Conservation (phyloP, 2,888 invertebrate species). For the Taenaris catops region DNA sequence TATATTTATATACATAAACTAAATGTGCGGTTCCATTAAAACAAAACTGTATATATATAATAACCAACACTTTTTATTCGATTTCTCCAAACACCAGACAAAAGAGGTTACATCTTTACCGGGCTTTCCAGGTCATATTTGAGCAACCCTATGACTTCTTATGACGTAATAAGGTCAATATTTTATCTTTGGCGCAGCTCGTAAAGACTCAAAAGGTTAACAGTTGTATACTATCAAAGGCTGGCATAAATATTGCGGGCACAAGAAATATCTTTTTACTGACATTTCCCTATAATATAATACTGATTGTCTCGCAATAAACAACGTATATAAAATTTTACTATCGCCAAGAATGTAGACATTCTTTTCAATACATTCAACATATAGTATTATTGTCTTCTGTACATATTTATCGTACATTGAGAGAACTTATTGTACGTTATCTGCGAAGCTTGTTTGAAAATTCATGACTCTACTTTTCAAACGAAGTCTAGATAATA, state of each 20-base stretch:
- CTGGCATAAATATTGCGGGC: conserved; percentile 24
- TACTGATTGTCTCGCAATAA: conserved; percentile 21
- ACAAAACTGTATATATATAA: no score
- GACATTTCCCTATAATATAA: conserved; percentile 25
- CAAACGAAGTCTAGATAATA: conserved; percentile 17
- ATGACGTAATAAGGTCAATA: conserved; percentile 32
- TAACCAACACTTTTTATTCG: neutral
- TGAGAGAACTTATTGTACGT: neutral
- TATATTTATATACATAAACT: no score
- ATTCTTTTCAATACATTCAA: conserved; percentile 5
- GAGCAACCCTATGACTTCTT: conserved; percentile 22
- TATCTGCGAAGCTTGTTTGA: conserved; percentile 5
- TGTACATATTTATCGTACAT: neutral
- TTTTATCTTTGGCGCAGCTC: conserved; percentile 43
- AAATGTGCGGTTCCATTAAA: no score
- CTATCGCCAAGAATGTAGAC: conserved; percentile 8
- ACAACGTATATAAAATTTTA: conserved; percentile 11
- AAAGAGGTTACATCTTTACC: conserved; percentile 10
- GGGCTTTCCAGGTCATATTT: conserved; percentile 22
- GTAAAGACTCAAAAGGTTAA: conserved; percentile 39
- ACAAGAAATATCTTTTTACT: conserved; percentile 25
- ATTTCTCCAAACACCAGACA: conserved; percentile 13
- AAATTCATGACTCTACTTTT: conserved; percentile 18
- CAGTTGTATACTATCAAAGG: conserved; percentile 37
- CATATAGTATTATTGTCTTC: no score